Conservation (phyloP, 2,888 invertebrate species). For the Dyspetes luteomarginatus region DNA sequence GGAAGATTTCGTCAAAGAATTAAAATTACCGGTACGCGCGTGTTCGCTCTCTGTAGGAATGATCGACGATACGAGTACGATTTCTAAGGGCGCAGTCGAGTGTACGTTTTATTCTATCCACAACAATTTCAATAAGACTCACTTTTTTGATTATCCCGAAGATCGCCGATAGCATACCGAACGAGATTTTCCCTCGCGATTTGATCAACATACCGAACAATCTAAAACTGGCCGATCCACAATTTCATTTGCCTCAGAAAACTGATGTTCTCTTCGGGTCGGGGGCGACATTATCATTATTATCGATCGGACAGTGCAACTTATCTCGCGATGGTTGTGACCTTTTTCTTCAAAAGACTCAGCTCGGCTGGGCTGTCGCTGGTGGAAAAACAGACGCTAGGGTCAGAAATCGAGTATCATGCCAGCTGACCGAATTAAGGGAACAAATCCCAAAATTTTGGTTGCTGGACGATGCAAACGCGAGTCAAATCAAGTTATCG, state of each 20-base stretch:
- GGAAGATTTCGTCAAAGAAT: slow-evolving; percentile 13
- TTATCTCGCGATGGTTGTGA: slow-evolving; percentile 31
- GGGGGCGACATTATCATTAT: slow-evolving; percentile 28
- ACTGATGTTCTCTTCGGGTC: slow-evolving; percentile 57
- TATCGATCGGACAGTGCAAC: slow-evolving; percentile 46
- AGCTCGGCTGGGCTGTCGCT: not conserved
- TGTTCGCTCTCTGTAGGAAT: slow-evolving; percentile 11
- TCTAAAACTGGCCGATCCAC: slow-evolving; percentile 59
- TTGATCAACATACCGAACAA: slow-evolving; percentile 51
- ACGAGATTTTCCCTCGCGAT: slow-evolving; percentile 43
- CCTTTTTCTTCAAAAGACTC: slow-evolving; percentile 16
- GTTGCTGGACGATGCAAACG: slow-evolving; percentile 34
- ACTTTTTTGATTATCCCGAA: slow-evolving; percentile 32
- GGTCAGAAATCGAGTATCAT: not conserved
- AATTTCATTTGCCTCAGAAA: slow-evolving; percentile 55
- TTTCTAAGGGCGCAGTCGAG: not conserved
- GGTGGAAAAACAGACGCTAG: not conserved
- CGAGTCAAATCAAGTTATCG: slow-evolving; percentile 27
- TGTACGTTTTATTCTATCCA: slow-evolving; percentile 30
- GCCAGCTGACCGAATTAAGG: not conserved
- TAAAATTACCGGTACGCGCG: slow-evolving; percentile 18
- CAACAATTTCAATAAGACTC: slow-evolving; percentile 9
- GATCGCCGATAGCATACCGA: slow-evolving; percentile 43
- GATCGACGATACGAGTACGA: slow-evolving; percentile 6
- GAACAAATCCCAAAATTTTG: slow-evolving; percentile 30